These are phyloP conservation scores for Drosophila falleni DNA, from an alignment of 2,888 invertebrate species.

Conservation along the genomic window DNA sequence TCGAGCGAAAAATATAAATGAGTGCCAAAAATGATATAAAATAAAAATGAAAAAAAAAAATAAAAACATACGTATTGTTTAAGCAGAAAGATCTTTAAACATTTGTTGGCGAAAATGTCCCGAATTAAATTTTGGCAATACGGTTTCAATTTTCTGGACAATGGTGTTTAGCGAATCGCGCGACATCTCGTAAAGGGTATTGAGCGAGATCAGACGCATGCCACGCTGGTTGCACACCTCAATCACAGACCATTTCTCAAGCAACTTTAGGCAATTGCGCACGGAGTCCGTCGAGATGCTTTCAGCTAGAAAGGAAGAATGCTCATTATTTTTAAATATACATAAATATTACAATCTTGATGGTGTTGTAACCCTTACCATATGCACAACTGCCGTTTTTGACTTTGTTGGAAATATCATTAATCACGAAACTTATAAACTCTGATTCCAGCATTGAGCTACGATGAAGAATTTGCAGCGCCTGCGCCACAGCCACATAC, in stretches of 20 bases:
- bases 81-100: conserved; percentile 28
- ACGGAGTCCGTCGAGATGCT: conserved; percentile 95
- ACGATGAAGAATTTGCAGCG: conserved; percentile 85
- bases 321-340: neutral
- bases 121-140: conserved; percentile 79
- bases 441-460: conserved; percentile 89
- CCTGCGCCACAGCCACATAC: conserved; percentile 89
- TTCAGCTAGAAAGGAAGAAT: conserved; percentile 89
- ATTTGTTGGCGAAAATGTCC: conserved; percentile 47
- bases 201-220: conserved; percentile 86
- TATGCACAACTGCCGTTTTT: conserved; percentile 87
- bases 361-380: conserved; percentile 86
- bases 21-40: conserved; percentile 34
- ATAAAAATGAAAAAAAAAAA: conserved; percentile 10
- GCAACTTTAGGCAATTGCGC: conserved; percentile 92
- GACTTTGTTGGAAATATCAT: conserved; percentile 88
- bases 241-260: conserved; percentile 92
- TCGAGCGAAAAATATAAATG: conserved; percentile 30
- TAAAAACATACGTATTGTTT: conserved; percentile 26
- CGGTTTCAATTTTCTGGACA: conserved; percentile 81
- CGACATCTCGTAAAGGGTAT: conserved; percentile 85
- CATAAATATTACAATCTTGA: neutral
- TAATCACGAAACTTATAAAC: conserved; percentile 89
- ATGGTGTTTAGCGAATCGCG: conserved; percentile 82
- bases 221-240: conserved; percentile 86